These are phyloP conservation scores for Pseudopodoces humilis DNA, from an alignment of 2,113 vertebrate genomes.

Conservation along the genomic window DNA sequence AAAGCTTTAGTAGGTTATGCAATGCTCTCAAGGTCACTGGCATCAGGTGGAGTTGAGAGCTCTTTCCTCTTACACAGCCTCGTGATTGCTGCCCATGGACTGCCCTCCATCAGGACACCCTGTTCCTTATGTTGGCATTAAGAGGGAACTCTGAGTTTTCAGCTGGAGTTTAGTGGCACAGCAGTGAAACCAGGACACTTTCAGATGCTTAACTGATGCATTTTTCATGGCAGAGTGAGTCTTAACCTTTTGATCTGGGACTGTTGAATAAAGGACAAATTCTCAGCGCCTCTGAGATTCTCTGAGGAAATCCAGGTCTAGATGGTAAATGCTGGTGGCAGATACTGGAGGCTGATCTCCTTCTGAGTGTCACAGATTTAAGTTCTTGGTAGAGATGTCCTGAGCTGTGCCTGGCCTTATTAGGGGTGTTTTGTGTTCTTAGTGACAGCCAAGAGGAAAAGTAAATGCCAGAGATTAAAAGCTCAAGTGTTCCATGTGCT, in stretches of 20 bases:
- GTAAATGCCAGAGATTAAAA: background rate
- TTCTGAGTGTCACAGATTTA: background rate
- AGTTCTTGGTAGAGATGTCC: background rate
- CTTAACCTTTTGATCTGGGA: background rate
- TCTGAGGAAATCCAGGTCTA: background rate
- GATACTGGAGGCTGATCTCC: background rate
- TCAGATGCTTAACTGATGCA: background rate
- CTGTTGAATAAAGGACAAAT: background rate
- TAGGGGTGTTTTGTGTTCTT: background rate
- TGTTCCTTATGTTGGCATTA: rapidly evolving
- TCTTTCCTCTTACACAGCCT: background rate
- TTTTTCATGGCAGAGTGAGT: background rate
- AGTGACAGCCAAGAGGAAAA: background rate
- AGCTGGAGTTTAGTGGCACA: background rate
- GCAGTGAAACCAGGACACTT: background rate
- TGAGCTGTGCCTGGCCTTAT: background rate
- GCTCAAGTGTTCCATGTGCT: background rate
- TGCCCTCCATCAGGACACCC: background rate
- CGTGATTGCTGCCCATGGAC: background rate
- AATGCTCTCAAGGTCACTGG: background rate
- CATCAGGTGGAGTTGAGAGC: background rate
- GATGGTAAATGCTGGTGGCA: background rate
- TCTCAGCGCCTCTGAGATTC: background rate
- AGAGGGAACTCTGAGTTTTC: background rate
- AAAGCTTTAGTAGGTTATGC: background rate